These are phyloP conservation scores for Pipa parva DNA, from an alignment of 2,113 vertebrate genomes.

Conservation along the genomic window DNA sequence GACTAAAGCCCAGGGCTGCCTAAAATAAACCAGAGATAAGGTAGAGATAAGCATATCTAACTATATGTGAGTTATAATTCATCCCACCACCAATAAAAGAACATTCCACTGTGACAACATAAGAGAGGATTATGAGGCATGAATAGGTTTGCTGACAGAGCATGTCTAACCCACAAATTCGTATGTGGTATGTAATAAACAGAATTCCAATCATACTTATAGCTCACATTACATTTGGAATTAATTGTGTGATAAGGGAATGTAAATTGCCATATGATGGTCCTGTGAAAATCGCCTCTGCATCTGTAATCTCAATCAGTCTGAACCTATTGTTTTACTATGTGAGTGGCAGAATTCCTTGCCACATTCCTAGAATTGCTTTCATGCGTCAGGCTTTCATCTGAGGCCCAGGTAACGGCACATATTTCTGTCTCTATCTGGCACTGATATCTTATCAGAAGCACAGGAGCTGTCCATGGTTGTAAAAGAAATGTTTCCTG, in stretches of 20 bases:
- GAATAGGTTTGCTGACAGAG: conserved; percentile 3
- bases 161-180: background rate
- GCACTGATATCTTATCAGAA: conserved; percentile 22
- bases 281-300: background rate
- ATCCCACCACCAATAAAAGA: too few relatives aligned
- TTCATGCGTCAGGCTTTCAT: background rate
- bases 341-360: background rate
- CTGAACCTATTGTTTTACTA: background rate
- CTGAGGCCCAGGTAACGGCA: conserved; percentile 20
- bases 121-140: background rate
- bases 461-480: conserved; percentile 62
- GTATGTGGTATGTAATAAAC: background rate
- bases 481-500: background rate
- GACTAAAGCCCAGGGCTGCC: conserved; percentile 54
- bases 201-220: conserved; percentile 22
- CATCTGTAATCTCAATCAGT: conserved; percentile 13
- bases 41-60: too few relatives aligned
- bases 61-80: too few relatives aligned
- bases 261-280: background rate
- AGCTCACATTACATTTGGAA: conserved; percentile 12
- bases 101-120: too few relatives aligned
- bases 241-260: conserved; percentile 11
- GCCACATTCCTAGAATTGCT: conserved; percentile 23
- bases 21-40: conserved; percentile 15
- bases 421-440: background rate